Conservation (phyloP, 2,888 invertebrate genomes). For the Epirrhoe tristata region DNA sequence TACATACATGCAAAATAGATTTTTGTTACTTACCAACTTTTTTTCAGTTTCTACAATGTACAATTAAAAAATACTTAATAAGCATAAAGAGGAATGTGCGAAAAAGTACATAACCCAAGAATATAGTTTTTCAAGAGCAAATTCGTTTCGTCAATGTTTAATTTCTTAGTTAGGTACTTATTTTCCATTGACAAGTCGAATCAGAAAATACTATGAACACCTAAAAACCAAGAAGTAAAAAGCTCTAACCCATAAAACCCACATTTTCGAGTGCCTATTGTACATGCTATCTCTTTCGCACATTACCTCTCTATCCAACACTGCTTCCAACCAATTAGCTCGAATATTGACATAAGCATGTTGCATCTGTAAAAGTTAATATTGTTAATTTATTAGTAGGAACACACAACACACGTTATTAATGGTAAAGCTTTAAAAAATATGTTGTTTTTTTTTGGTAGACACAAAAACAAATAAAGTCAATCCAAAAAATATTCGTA, state of each 20-base stretch:
- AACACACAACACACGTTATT: constrained; percentile 32
- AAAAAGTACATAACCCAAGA: constrained; percentile 63
- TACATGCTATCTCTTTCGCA: constrained; percentile 80
- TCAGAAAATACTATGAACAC: neutral
- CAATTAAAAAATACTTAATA: constrained; percentile 31
- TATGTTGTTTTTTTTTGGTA: neutral
- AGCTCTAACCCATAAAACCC: constrained; percentile 42
- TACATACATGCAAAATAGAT: constrained; percentile 5
- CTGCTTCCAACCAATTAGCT: constrained; percentile 86
- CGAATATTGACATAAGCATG: constrained; percentile 85
- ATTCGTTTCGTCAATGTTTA: constrained; percentile 33
- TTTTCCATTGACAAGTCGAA: constrained; percentile 21
- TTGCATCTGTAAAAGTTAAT: constrained; percentile 83
- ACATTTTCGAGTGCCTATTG: constrained; percentile 29
- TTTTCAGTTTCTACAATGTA: constrained; percentile 22
- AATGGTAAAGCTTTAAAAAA: constrained; percentile 13
- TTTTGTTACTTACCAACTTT: constrained; percentile 25
- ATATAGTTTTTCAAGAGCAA: constrained; percentile 14
- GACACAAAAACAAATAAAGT: neutral
- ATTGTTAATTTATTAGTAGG: constrained; percentile 64
- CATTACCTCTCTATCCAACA: constrained; percentile 87
- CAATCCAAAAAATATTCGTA: neutral
- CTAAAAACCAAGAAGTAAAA: constrained; percentile 22
- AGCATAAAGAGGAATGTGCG: constrained; percentile 77
- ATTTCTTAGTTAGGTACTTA: neutral